phyloP scores from a whole-genome alignment of 2,888 invertebrate genomes.

The Caenorhabditis panamensis region DNA sequence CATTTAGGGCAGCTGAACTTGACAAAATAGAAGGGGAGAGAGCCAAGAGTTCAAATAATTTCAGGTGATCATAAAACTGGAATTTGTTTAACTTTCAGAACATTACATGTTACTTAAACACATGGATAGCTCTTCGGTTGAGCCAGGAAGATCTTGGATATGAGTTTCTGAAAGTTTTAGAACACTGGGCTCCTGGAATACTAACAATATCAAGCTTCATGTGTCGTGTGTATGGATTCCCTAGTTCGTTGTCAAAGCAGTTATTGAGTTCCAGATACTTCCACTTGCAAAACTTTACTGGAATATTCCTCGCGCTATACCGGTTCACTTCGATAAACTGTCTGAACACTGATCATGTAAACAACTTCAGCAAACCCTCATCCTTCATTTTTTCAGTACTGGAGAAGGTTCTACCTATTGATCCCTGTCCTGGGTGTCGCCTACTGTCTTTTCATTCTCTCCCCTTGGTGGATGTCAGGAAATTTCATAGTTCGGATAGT shows the following conservation, averaged over 20 bases:
- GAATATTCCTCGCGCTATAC: constrained; percentile 24
- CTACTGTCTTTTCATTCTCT: constrained; percentile 6
- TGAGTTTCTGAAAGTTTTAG: constrained; percentile 6
- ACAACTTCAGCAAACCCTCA: too few relatives aligned
- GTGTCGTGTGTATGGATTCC: neutral
- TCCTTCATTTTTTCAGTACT: constrained; percentile 23
- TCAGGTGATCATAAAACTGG: neutral
- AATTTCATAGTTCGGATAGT: neutral
- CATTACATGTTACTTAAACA: constrained; percentile 38
- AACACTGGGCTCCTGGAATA: neutral
- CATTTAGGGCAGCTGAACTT: too few relatives aligned
- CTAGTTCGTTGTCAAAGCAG: too few relatives aligned
- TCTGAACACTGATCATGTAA: constrained; percentile 29
- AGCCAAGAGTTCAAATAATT: too few relatives aligned
- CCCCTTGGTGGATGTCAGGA: constrained; percentile 37
- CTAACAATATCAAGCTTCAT: neutral
- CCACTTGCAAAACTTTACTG: constrained; percentile 53
- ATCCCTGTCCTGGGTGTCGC: constrained; percentile 22
- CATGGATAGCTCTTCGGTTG: constrained; percentile 39
- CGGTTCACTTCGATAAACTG: constrained; percentile 22
- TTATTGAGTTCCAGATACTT: constrained; percentile 32
- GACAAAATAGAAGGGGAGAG: too few relatives aligned
- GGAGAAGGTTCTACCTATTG: constrained; percentile 20
- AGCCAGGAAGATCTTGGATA: constrained; percentile 3
- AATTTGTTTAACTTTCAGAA: constrained; percentile 51